Evolutionary conservation across 2,888 invertebrate species (phyloP).

Genomic region (Drosophila paramelanica): DNA sequence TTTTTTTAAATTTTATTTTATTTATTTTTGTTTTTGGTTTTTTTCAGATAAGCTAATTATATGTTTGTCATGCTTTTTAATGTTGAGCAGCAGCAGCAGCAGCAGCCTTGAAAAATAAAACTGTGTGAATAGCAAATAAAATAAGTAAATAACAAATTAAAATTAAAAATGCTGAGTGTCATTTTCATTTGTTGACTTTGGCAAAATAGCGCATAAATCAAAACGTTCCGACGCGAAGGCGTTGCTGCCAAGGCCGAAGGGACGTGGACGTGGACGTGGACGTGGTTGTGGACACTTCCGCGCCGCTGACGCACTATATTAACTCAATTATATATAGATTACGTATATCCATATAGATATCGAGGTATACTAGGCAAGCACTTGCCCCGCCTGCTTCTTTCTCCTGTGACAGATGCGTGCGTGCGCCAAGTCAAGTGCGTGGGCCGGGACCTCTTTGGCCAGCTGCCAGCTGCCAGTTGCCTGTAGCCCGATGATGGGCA

Average conservation of each 20-base stretch:
- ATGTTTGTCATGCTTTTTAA: conserved; percentile 39
- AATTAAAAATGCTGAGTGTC: conserved; percentile 49
- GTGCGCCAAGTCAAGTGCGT: conserved; percentile 60
- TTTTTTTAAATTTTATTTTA: conserved; percentile 3
- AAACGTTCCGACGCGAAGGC: conserved; percentile 31
- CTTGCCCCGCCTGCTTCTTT: conserved; percentile 15
- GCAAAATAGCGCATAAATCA: conserved; percentile 74
- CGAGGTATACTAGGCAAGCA: conserved; percentile 2
- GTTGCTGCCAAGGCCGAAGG: conserved; percentile 35
- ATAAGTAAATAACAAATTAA: conserved; percentile 17
- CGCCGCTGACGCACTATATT: conserved; percentile 65
- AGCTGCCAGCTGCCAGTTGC: conserved; percentile 42
- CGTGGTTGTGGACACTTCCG: conserved; percentile 55
- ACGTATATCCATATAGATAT: background rate
- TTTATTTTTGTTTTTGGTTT: background rate
- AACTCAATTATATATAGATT: conserved; percentile 6
- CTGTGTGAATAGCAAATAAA: conserved; percentile 14
- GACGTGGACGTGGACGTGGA: conserved; percentile 25
- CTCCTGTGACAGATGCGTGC: conserved; percentile 50
- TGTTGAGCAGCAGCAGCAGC: conserved; percentile 6
- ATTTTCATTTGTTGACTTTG: conserved; percentile 76
- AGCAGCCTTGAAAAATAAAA: conserved; percentile 42
- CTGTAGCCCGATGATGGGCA: too few relatives aligned
- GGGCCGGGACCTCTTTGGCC: conserved; percentile 61
- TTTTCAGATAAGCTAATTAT: conserved; percentile 1